Percentiles rank a stretch among this genome's conserved stretches.
phyloP scores from a whole-genome alignment of 92 coral and sea anemone species.

The Diadumene lineata region DNA sequence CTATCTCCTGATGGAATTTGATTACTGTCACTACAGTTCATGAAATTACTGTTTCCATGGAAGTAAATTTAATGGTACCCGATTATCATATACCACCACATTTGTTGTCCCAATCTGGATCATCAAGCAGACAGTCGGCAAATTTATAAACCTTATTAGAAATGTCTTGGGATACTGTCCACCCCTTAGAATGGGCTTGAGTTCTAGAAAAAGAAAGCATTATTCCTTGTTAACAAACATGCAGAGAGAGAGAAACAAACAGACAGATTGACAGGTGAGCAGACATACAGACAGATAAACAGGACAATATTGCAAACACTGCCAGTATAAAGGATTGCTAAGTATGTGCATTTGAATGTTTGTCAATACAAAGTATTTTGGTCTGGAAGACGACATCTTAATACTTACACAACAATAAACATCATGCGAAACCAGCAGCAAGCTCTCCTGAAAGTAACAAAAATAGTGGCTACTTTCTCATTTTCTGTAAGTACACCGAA shows the following conservation, averaged over 20 bases:
- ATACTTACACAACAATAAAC: constrained; percentile 67
- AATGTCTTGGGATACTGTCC: constrained; percentile 49
- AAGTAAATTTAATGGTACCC: neutral
- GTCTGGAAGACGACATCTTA: neutral
- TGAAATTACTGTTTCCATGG: too few relatives aligned
- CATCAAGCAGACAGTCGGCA: constrained; percentile 31
- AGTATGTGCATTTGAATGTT: too few relatives aligned
- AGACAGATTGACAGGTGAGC: neutral
- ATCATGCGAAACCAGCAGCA: constrained; percentile 61
- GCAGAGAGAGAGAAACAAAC: too few relatives aligned
- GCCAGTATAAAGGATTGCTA: too few relatives aligned
- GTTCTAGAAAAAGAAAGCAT: constrained; percentile 22
- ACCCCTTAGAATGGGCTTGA: constrained; percentile 47
- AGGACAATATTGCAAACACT: too few relatives aligned
- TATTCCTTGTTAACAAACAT: neutral
- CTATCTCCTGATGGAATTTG: too few relatives aligned
- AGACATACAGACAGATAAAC: too few relatives aligned
- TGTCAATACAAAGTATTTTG: too few relatives aligned
- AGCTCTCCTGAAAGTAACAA: constrained; percentile 42
- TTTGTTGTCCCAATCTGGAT: constrained; percentile 13
- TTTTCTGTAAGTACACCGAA: neutral
- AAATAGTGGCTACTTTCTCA: neutral
- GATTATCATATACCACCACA: neutral
- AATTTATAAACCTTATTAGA: constrained; percentile 36
- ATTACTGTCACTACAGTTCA: too few relatives aligned